A percentile compares a stretch with the other conserved stretches of the same genome.
Evolutionary conservation across 1,140 invertebrate species (phyloP).

Genomic region (Subanguina moxae): DNA sequence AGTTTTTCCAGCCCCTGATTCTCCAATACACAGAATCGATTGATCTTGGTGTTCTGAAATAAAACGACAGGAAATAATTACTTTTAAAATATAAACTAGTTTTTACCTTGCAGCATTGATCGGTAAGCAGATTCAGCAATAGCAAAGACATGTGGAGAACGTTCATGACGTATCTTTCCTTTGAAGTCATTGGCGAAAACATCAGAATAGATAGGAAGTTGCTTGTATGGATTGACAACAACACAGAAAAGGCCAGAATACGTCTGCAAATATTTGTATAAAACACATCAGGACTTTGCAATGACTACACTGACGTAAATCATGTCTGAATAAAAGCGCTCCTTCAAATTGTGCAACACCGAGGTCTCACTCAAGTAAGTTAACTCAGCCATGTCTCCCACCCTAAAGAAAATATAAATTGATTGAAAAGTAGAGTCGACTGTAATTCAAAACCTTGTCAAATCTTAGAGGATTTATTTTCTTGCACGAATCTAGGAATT

Average conservation of each 20-base stretch:
- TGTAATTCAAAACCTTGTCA: no score
- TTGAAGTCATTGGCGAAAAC: conserved; percentile 94
- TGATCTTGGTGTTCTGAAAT: conserved; percentile 99
- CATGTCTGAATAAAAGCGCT: conserved; percentile 94
- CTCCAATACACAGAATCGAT: conserved; percentile 96
- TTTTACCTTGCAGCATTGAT: conserved; percentile 91
- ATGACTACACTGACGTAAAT: conserved; percentile 79
- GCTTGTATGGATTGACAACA: no score
- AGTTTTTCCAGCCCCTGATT: conserved; percentile 99
- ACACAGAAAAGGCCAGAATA: no score
- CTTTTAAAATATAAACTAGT: background rate
- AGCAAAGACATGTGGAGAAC: conserved; percentile 96
- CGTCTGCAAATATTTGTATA: background rate
- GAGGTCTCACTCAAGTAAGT: conserved; percentile 98
- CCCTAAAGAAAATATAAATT: no score
- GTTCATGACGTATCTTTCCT: conserved; percentile 96
- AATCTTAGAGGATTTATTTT: no score
- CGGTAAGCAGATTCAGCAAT: conserved; percentile 96
- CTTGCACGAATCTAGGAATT: no score
- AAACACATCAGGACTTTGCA: background rate
- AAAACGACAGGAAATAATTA: conserved; percentile 67
- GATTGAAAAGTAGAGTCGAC: no score
- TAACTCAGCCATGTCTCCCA: conserved; percentile 93
- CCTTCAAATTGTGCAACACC: conserved; percentile 97
- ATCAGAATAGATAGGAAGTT: no score